Conservation (phyloP, 2,888 invertebrate genomes). For the Amblyjoppa proteus region DNA sequence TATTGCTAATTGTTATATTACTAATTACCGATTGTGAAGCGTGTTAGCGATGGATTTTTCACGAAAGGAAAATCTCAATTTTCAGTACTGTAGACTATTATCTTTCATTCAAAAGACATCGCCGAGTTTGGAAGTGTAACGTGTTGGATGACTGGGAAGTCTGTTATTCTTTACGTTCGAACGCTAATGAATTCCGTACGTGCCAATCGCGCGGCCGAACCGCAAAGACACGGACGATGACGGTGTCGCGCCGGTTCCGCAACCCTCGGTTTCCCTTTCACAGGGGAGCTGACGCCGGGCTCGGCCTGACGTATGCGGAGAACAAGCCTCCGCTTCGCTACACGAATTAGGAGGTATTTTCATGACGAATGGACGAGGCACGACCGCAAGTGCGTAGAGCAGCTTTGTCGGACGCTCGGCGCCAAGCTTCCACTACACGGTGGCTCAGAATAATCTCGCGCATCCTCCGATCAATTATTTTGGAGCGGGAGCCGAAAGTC, state of each 20-base stretch:
- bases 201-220: conserved; percentile 49
- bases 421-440: conserved; percentile 73
- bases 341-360: conserved; percentile 72
- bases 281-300: conserved; percentile 19
- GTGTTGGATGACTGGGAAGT: neutral
- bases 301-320: conserved; percentile 36
- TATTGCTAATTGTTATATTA: too few relatives aligned
- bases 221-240: conserved; percentile 64
- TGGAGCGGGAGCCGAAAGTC: neutral
- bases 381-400: conserved; percentile 73
- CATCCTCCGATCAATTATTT: conserved; percentile 32
- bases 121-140: neutral
- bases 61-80: too few relatives aligned
- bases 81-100: neutral
- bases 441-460: conserved; percentile 66
- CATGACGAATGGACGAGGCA: conserved; percentile 77
- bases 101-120: neutral
- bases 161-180: neutral
- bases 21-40: too few relatives aligned
- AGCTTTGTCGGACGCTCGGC: conserved; percentile 75
- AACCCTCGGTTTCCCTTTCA: conserved; percentile 46
- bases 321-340: conserved; percentile 45
- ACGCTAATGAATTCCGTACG: conserved; percentile 59
- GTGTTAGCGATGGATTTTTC: too few relatives aligned
- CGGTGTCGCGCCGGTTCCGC: conserved; percentile 39